Evolutionary conservation across 2,797 vertebrate species (phyloP), one percentile per base, ranked within the genome.

Genomic region (Astyanax mexicanus): DNA sequence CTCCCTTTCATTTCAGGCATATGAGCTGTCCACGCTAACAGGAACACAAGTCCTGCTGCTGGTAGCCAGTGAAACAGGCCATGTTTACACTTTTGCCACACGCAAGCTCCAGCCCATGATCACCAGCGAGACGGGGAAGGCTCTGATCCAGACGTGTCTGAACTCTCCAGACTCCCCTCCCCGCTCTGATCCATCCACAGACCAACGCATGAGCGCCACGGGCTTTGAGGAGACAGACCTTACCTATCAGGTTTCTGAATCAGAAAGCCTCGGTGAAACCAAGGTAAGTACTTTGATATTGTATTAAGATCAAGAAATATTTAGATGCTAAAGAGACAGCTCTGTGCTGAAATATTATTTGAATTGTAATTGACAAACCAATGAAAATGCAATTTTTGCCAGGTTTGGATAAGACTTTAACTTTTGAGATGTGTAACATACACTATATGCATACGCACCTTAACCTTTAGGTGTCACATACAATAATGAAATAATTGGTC

Each of bases 51-150:
- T 99, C 25, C 90, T 99, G 83, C 92, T 99, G 81, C 90, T 99
- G 57, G 98, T 99, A 88, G 98, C 98, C 86, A 99, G 97, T 0
- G 98, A 99, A 89, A 99, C 98, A 0, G 98, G 98, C 76, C 98
- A 99, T 0, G 98, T 99, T 72, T 99, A 99, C 91, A 99, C 98
- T 0, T 99, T 99, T 49, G 98, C 98, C 81, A 99, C 98, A 0
- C 95, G 98, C 55, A 99, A 99, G 86, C 95, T 99, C 83, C 98
- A 99, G 88, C 98, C 98, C 84, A 99, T 99, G 98, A 99, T 99
- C 88, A 99, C 98, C 86, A 99, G 97, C 4, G 98, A 99, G 90
- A 99, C 97, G 0, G 98, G 98, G 69, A 99, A 99, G 88, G 98
- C 98, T 0, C 89, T 99, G 89, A 99, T 99, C 91, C 98, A 99